Evolutionary conservation across 2,113 vertebrate species (phyloP).

Genomic region (Rhinolophus sinicus): DNA sequence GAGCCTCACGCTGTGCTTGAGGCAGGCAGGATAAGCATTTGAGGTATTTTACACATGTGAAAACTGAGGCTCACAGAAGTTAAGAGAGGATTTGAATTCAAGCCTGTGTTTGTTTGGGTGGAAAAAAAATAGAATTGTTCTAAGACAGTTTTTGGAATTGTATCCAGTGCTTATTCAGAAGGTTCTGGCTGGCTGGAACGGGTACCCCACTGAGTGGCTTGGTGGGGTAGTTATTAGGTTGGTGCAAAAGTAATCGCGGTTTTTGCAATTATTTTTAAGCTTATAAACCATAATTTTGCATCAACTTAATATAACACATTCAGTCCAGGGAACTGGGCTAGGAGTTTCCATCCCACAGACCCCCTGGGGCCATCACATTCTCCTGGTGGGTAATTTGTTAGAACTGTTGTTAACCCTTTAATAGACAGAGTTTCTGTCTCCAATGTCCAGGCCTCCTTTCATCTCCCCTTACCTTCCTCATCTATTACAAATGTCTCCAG

Average conservation of each 20-base stretch:
- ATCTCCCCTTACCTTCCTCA: neutral
- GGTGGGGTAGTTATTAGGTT: neutral
- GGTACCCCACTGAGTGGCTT: neutral
- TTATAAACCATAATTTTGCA: too few species aligned
- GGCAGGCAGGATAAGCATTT: neutral
- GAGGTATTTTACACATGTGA: neutral
- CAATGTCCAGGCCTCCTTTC: neutral
- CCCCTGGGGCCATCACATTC: neutral
- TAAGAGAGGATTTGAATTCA: neutral
- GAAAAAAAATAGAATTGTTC: neutral
- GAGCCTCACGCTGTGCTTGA: neutral
- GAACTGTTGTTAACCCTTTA: constrained; percentile 9
- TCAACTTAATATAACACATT: neutral
- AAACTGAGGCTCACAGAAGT: neutral
- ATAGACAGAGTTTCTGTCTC: neutral
- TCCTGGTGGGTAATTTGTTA: constrained; percentile 40
- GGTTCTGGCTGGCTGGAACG: neutral
- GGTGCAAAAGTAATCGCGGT: too few species aligned
- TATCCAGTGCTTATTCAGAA: neutral
- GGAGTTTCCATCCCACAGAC: neutral
- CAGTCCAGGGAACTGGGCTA: too few species aligned
- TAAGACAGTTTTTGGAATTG: neutral
- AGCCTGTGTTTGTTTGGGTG: neutral
- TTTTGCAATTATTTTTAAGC: too few species aligned
- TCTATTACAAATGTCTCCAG: neutral